Evolutionary conservation across 2,797 vertebrate genomes (phyloP), one percentile per base, ranked within the genome.

Genomic region (Zenarchopterus dispar): DNA sequence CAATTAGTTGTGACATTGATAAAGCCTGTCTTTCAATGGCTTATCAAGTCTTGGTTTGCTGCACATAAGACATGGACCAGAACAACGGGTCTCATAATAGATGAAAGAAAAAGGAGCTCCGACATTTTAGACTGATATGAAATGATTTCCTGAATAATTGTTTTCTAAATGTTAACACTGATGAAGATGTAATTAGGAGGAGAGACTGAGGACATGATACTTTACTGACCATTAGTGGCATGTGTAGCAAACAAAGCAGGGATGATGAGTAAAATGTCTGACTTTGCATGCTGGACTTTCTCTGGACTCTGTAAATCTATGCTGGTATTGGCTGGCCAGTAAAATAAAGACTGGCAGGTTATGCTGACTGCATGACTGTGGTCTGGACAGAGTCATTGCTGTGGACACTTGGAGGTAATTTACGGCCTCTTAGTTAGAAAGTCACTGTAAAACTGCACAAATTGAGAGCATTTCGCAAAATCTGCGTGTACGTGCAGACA

Each of bases 291-390:
- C 28, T 56, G 39, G 51, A 50, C 62, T 59, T 2, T 56, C 58
- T 39, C 28, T 31, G 33, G 24, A 23, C 57, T 77, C 68, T 62
- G 13, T 87, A 77, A 78, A 81, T 89, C 74, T 74, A 13, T 9
- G 55, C 22, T 67, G 65, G 75, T 73, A 83, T 85, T 76, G 75
- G 80, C 62, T 49, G 19, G 41, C 46, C 51, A 43, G 75, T 89
- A 68, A 71, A 89, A 72, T 64, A 70, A 23, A 10, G 53, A 67
- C 75, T 71, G 84, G 70, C 75, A 66, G 62, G 41, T 71, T 48
- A 42, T 85, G 82, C 87, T 91, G 89, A 90, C 74, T 74, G 59
- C 43, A 16, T 1, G 24, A 66, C 62, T 75, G 67, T 57, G 44
- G 39, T 46, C 56, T 51, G 60, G 41, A 60, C 23, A 31, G 58